Evolutionary conservation across 2,888 invertebrate genomes (phyloP).

Genomic region (Eilema depressum): DNA sequence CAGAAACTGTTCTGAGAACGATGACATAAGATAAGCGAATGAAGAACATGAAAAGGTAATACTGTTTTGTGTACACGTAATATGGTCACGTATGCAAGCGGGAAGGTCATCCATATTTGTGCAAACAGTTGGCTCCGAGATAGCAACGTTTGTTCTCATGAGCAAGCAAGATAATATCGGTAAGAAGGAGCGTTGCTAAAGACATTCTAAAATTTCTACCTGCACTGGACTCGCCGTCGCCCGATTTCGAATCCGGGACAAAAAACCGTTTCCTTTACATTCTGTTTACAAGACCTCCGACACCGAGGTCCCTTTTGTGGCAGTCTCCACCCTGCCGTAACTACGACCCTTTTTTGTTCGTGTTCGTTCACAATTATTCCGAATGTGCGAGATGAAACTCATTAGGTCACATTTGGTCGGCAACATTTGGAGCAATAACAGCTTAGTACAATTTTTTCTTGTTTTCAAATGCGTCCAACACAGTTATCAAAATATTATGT

Average conservation of each 20-base stretch:
- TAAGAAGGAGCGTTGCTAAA: conserved; percentile 53
- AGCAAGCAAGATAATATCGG: conserved; percentile 74
- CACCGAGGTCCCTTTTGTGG: conserved; percentile 76
- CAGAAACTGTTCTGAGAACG: conserved; percentile 33
- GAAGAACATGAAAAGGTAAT: conserved; percentile 52
- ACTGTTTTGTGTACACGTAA: conserved; percentile 55
- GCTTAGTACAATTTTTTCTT: background rate
- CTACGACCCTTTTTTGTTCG: conserved; percentile 80
- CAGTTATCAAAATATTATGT: background rate
- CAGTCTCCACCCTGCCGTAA: conserved; percentile 59
- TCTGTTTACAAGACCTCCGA: conserved; percentile 85
- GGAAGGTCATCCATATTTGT: conserved; percentile 76
- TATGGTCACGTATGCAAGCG: conserved; percentile 71
- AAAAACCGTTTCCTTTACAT: conserved; percentile 82
- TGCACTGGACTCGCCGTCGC: conserved; percentile 70
- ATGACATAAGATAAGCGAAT: conserved; percentile 46
- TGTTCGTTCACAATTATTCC: conserved; percentile 61
- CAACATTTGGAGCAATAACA: conserved; percentile 15
- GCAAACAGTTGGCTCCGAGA: conserved; percentile 76
- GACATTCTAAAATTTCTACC: conserved; percentile 71
- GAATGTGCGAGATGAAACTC: conserved; percentile 57
- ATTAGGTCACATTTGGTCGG: conserved; percentile 42
- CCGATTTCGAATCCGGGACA: conserved; percentile 62
- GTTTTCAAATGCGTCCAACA: background rate
- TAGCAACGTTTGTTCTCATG: conserved; percentile 76